Base-by-base conservation (phyloP, 2,113 vertebrate species). In the Siniperca knerii region DNA sequence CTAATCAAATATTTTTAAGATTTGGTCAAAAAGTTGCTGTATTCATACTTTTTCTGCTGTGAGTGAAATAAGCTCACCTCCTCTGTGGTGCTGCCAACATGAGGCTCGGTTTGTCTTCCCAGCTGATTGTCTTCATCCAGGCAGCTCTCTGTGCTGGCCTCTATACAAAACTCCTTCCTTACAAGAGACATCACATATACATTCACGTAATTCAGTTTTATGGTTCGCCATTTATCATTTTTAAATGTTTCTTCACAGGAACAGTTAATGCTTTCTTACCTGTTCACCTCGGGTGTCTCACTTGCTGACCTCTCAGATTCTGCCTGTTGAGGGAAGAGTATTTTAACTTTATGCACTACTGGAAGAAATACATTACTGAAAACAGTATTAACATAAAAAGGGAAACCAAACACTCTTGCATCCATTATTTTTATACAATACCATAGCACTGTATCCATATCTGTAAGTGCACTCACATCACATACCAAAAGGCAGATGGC, bases 251-350 rank as follows among this genome's bases (percentile, higher is more conserved):
- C 25, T 7, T 61, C 0, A 1, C 6, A 55, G 13, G 11, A 69
- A 37, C 1, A 15, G 18, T 1, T 8, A 0, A 10, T 35, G 1
- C 2, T 54, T 42, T 55, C 79, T 46, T 70, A 89, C 93, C 81
- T 61, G 48, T 68, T 80, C 23, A 81, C 21, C 21, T 40, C 33
- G 25, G 72, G 37, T 35, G 52, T 33, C 46, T 76, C 33, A 1
- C 25, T 50, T 2, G 8, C 25, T 35, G 79, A 50, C 23, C 9
- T 33, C 52, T 67, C 65, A 35, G 33, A 46, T 68, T 82, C 60
- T 40, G 4, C 66, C 92, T 94, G 83, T 58, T 73, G 61, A 42
- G 1, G 84, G 25, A 73, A 42, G 5, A 75, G 4, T 46, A 15
- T 52, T 40, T 55, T 3, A 20, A 54, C 35, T 68, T 9, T 37